Evolutionary conservation across 2,888 invertebrate species (phyloP).

Genomic region (Drosophila maculinotata): DNA sequence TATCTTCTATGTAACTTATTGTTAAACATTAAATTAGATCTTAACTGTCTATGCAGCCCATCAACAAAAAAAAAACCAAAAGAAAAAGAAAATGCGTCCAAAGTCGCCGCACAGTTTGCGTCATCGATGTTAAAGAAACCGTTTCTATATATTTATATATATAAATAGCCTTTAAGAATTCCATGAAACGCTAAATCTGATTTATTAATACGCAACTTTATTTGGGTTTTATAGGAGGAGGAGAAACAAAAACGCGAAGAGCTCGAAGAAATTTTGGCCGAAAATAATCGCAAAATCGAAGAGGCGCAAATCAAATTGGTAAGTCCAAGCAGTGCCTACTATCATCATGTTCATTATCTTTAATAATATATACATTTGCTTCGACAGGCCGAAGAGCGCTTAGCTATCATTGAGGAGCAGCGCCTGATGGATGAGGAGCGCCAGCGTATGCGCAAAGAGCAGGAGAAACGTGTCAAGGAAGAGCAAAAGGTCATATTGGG

Average conservation of each 20-base stretch:
- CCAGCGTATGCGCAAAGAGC: constrained; percentile 96
- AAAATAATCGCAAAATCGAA: constrained; percentile 98
- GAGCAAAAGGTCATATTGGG: constrained; percentile 99
- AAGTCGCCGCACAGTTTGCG: constrained; percentile 50
- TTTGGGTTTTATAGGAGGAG: constrained; percentile 94
- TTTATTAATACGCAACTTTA: constrained; percentile 65
- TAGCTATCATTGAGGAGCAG: constrained; percentile 98
- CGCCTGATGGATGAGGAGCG: constrained; percentile 97
- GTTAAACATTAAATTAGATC: constrained; percentile 63
- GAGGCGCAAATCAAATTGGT: constrained; percentile 98
- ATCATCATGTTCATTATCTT: not conserved
- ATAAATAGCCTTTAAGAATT: constrained; percentile 57
- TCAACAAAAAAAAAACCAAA: constrained; percentile 37
- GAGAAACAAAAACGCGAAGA: constrained; percentile 98
- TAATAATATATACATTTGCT: not conserved
- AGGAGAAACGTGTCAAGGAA: constrained; percentile 95
- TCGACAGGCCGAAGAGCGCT: constrained; percentile 96
- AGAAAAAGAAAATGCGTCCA: constrained; percentile 40
- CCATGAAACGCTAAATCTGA: constrained; percentile 9
- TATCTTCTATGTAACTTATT: constrained; percentile 68
- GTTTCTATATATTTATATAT: constrained; percentile 57
- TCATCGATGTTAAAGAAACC: constrained; percentile 64
- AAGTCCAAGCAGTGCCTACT: constrained; percentile 79
- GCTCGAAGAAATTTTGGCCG: constrained; percentile 97
- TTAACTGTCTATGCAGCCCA: constrained; percentile 64